Percentiles rank a stretch among this genome's conserved stretches.
Conservation (phyloP, 1,140 invertebrate species). For the Drosophila subpulchrella region DNA sequence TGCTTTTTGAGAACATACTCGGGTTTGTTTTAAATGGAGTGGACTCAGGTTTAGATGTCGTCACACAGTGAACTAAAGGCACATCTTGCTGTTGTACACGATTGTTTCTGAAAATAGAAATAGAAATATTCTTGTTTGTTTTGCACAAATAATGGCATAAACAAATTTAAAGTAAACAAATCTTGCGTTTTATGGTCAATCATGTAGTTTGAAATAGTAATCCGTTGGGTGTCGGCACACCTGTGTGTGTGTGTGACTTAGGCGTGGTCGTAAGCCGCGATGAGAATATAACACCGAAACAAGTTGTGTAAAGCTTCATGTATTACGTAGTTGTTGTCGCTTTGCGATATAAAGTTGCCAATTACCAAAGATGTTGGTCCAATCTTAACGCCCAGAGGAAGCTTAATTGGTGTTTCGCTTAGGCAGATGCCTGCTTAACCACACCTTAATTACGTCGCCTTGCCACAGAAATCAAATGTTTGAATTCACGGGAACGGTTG, state of each 20-base stretch:
- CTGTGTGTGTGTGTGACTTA: conserved; percentile 20
- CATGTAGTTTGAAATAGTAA: conserved; percentile 33
- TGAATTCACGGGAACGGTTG: too few relatives aligned
- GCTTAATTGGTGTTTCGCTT: conserved; percentile 36
- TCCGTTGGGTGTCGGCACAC: conserved; percentile 23
- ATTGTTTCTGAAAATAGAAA: conserved; percentile 54
- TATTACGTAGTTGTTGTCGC: not conserved
- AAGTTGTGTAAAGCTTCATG: too few relatives aligned
- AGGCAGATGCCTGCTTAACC: conserved; percentile 53
- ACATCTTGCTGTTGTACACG: conserved; percentile 62
- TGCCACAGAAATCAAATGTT: conserved; percentile 3
- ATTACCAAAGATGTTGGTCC: too few relatives aligned
- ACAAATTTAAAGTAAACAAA: conserved; percentile 48
- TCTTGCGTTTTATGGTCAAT: not conserved
- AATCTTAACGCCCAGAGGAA: not conserved
- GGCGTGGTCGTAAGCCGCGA: conserved; percentile 59
- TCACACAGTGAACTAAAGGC: conserved; percentile 55
- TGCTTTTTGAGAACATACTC: conserved; percentile 39
- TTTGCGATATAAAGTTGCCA: not conserved
- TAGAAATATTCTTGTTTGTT: conserved; percentile 61
- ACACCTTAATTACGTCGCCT: conserved; percentile 62
- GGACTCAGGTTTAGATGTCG: conserved; percentile 37
- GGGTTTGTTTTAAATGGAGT: conserved; percentile 21
- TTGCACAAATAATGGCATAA: conserved; percentile 43
- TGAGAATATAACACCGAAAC: conserved; percentile 9